Evolutionary conservation across 2,888 invertebrate species (phyloP).

Genomic region (Chymomyza fuscimana): DNA sequence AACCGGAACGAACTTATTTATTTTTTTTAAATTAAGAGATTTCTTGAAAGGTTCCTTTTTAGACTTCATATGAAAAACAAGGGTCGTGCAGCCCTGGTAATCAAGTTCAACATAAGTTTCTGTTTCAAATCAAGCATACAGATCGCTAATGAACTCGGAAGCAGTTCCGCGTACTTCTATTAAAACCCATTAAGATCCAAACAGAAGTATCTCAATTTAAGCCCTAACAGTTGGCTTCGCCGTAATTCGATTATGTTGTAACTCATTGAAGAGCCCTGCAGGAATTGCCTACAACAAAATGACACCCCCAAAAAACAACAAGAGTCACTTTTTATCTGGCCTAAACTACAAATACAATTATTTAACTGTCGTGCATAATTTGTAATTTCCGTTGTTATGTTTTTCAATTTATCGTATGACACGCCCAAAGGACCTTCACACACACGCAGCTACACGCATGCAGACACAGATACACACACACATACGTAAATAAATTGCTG

Average conservation of each 20-base stretch:
- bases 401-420: constrained; percentile 37
- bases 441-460: neutral
- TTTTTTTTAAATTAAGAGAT: too few species aligned
- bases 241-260: neutral
- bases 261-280: neutral
- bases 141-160: neutral
- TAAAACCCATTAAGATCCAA: neutral
- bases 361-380: constrained; percentile 24
- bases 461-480: constrained; percentile 2
- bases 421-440: constrained; percentile 1
- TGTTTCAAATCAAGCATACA: neutral
- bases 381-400: constrained; percentile 49
- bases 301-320: constrained; percentile 9
- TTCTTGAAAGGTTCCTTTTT: too few species aligned
- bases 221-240: neutral
- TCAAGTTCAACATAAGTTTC: neutral
- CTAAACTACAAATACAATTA: constrained; percentile 5
- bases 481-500: neutral
- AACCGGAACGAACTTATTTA: too few species aligned
- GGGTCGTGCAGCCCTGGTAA: neutral
- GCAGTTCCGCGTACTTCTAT: neutral
- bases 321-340: constrained; percentile 26
- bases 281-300: constrained; percentile 19
- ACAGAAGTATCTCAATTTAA: neutral
- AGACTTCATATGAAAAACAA: too few species aligned